phyloP scores from a whole-genome alignment of 2,797 vertebrate species.

The Hephaestus fuliginosus region DNA sequence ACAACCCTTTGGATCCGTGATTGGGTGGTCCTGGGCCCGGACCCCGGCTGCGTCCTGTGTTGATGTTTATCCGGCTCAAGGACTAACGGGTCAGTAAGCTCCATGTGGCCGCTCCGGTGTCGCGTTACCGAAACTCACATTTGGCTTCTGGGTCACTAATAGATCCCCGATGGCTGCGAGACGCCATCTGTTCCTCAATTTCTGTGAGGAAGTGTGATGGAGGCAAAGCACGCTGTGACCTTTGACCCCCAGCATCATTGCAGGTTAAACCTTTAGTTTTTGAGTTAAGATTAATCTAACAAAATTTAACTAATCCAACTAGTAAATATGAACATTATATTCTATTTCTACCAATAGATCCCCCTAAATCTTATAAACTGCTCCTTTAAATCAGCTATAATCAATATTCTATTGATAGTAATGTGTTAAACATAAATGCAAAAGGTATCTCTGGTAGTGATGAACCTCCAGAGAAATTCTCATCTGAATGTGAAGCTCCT shows the following conservation, averaged over 20 bases:
- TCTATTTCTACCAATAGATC: too few species aligned
- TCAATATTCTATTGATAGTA: too few species aligned
- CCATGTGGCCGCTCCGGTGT: slow-evolving; percentile 58
- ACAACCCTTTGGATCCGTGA: background rate
- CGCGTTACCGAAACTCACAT: slow-evolving; percentile 62
- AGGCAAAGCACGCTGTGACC: slow-evolving; percentile 38
- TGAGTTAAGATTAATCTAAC: too few species aligned
- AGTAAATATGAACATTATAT: too few species aligned
- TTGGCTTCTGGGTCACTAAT: slow-evolving; percentile 67
- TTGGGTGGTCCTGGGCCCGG: too few species aligned
- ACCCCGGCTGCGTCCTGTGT: background rate
- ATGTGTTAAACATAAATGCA: too few species aligned
- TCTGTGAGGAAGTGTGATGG: background rate
- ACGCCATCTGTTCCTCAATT: slow-evolving; percentile 52
- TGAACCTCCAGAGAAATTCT: too few species aligned
- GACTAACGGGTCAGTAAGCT: slow-evolving; percentile 47
- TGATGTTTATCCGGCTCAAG: background rate
- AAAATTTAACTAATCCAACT: too few species aligned
- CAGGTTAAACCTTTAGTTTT: background rate
- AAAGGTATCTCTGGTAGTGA: too few species aligned
- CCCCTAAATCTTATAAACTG: too few species aligned
- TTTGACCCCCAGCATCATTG: slow-evolving; percentile 20
- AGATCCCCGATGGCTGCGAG: slow-evolving; percentile 53
- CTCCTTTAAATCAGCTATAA: too few species aligned
- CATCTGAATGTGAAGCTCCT: too few species aligned